Evolutionary conservation across 2,113 vertebrate species (phyloP), one percentile per base, ranked within the genome.

Genomic region (Oostethus manadensis): DNA sequence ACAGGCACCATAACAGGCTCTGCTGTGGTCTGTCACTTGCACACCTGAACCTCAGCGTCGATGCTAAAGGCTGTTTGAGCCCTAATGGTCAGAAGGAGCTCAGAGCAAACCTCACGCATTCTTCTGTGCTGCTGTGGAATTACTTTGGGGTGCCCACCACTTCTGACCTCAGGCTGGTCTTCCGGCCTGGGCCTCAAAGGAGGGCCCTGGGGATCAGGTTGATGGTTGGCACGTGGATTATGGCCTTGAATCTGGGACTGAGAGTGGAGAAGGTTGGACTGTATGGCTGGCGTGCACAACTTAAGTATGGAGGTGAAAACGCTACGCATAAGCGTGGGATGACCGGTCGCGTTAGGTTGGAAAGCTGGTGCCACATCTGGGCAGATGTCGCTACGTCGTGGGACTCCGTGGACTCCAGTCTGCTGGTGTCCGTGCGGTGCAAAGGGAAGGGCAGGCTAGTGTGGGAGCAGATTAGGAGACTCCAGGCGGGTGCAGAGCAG

Each of bases 321-420:
- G 14, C 10, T n/a, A 38, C 10, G 4, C 45, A 47, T n/a, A 75
- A 51, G 46, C 64, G 21, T 5, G 69, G 74, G 60, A 2, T 70
- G 47, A 71, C 47, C 6, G 79, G 78, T 49, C 51, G 67, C 35
- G 38, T 81, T 48, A 80, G 59, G 38, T 10, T 75, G 35, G 45
- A 72, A n/a, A 60, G 68, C n/a, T 73, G 73, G 73, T 85, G 81
- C 61, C 47, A 64, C 73, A 68, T 86, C 29, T 65, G 79, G 78
- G 78, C 70, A 0, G 40, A 73, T 40, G 33, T 60, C 10, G 49
- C 10, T 13, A 55, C 55, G 2, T 51, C 21, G 10, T 79, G 49
- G 70, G 66, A 73, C 53, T 78, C 68, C 3, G 3, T 68, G 22
- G 67, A 56, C 11, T 70, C 68, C 16, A 67, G 57, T 21, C 23